Conservation (phyloP, 2,888 invertebrate species). For the Eupithecia tripunctaria region DNA sequence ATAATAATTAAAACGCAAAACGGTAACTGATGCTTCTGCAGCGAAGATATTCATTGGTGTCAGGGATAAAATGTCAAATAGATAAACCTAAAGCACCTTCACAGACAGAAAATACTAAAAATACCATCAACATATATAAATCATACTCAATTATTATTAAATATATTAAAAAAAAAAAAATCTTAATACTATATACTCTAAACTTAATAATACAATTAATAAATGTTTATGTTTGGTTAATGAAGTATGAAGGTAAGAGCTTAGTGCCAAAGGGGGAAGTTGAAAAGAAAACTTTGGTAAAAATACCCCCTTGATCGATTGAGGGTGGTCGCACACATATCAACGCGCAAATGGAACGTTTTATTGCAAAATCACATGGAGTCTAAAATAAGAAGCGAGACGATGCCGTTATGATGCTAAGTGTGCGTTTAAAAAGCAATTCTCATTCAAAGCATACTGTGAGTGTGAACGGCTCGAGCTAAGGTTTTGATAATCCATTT, state of each 20-base stretch:
- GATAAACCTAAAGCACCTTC: slow-evolving; percentile 86
- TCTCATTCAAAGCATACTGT: background rate
- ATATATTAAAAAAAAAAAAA: slow-evolving; percentile 82
- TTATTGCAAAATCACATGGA: background rate
- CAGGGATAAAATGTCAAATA: slow-evolving; percentile 66
- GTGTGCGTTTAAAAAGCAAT: background rate
- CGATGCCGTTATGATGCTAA: background rate
- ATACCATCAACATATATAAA: slow-evolving; percentile 84
- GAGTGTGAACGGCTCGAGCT: background rate
- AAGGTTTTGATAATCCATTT: background rate
- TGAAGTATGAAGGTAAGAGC: background rate
- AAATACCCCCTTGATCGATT: slow-evolving; percentile 37
- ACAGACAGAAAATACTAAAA: slow-evolving; percentile 87
- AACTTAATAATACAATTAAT: slow-evolving; percentile 84
- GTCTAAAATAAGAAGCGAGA: background rate
- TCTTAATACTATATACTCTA: slow-evolving; percentile 85
- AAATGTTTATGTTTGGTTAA: slow-evolving; percentile 81
- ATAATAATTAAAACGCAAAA: background rate
- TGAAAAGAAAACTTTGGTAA: slow-evolving; percentile 5
- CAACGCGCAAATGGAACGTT: background rate
- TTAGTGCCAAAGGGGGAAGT: slow-evolving; percentile 6
- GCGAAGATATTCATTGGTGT: background rate
- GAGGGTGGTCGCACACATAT: slow-evolving; percentile 9
- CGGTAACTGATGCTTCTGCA: background rate
- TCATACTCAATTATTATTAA: slow-evolving; percentile 76